Evolutionary conservation across 2,888 invertebrate genomes (phyloP), one percentile per base, ranked within the genome.

Genomic region (Spodoptera exigua): DNA sequence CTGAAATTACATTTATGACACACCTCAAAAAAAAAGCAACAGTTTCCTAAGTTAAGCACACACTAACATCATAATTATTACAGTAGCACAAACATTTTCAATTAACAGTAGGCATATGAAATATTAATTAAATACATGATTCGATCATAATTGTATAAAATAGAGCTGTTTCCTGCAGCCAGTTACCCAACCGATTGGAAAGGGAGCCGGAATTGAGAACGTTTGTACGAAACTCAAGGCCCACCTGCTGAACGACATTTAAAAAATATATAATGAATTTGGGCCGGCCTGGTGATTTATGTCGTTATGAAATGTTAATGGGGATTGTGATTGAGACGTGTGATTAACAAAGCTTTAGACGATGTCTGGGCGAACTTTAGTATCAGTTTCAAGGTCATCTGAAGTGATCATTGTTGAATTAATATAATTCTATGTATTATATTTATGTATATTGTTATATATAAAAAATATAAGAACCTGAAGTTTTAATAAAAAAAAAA

Each of bases 161-260:
- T 83, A 82, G 82, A 72, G 63, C 49, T 75, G 75, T 85, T 83
- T 84, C 83, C 84, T 84, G 69, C 74, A 70, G 39, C 63, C 65
- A 53, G 72, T 85, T 87, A 75, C 85, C 78, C 82, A 87, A 88
- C 85, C 78, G 78, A 90, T 90, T 90, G 84, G 92, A 92, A 92
- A 92, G 92, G 90, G 85, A 87, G 86, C 86, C 89, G 89, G 89
- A 89, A 89, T 90, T 70, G 82, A 81, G 82, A 79, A 70, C 77
- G 60, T 79, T 79, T 78, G 79, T 76, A 80, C 76, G 74, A 83
- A 82, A 74, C 87, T 90, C 92, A 92, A 91, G 91, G 92, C 82
- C 83, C 87, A 79, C 81, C 76, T 70, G 48, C 55, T 46, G 60
- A 76, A 61, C 82, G 82, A 84, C 85, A 85, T 85, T 87, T 87